A percentile compares a stretch with the other conserved stretches of the same genome.
Evolutionary conservation across 2,888 invertebrate genomes (phyloP).

Genomic region (Spatulosminthurus flaviceps): DNA sequence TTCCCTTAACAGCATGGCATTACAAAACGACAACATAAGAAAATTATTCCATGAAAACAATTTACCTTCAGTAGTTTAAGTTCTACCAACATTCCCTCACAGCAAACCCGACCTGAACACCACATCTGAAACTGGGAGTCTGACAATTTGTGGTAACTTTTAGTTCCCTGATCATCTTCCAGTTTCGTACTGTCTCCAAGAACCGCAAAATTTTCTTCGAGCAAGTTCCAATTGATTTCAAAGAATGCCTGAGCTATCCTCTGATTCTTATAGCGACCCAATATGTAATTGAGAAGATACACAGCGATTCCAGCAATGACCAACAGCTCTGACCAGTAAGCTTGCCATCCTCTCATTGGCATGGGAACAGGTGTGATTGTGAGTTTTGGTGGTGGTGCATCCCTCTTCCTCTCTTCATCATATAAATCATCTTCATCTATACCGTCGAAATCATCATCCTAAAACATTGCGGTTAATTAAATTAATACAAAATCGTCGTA

Average conservation of each 20-base stretch:
- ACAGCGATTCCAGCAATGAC: constrained; percentile 60
- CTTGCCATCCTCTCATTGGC: constrained; percentile 63
- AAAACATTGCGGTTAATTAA: not conserved
- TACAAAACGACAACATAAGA: too few relatives aligned
- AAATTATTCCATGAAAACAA: constrained; percentile 18
- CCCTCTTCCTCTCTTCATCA: constrained; percentile 48
- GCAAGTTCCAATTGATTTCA: constrained; percentile 61
- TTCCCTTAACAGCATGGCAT: too few relatives aligned
- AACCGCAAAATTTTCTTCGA: constrained; percentile 62
- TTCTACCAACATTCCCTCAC: constrained; percentile 97
- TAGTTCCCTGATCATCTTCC: constrained; percentile 61
- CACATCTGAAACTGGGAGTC: constrained; percentile 63
- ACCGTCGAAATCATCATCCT: constrained; percentile 62
- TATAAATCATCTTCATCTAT: constrained; percentile 62
- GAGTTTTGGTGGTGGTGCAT: constrained; percentile 58
- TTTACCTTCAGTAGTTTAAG: constrained; percentile 86
- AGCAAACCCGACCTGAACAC: constrained; percentile 81
- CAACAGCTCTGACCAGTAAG: constrained; percentile 61
- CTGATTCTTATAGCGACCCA: constrained; percentile 63
- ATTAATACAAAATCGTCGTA: not conserved
- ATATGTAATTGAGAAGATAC: constrained; percentile 61
- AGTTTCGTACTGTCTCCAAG: constrained; percentile 59
- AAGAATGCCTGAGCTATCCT: constrained; percentile 63
- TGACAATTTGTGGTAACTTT: constrained; percentile 60
- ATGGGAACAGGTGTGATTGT: constrained; percentile 63